A percentile compares a stretch with the other conserved stretches of the same genome.
These are phyloP conservation scores for Lordiphosa collinella DNA, from an alignment of 1,140 invertebrate genomes.

Conservation along the genomic window DNA sequence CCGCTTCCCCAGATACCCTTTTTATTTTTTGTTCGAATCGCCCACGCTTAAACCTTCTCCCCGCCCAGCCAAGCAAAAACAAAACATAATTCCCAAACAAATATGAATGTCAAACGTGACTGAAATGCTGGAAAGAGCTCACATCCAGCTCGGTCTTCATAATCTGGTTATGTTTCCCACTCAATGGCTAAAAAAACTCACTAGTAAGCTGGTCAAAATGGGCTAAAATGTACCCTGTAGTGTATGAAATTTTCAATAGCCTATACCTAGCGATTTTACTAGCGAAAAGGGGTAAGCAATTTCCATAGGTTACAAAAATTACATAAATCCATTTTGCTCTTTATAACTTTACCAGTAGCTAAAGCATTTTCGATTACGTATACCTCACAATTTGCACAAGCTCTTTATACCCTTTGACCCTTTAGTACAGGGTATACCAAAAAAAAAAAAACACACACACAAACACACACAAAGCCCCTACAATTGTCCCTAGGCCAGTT, in stretches of 20 bases:
- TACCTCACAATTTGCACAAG: too few relatives aligned
- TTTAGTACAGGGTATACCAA: slow-evolving; percentile 30
- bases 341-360: too few relatives aligned
- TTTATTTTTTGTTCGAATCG: not conserved
- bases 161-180: slow-evolving; percentile 11
- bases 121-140: slow-evolving; percentile 37
- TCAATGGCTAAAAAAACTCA: not conserved
- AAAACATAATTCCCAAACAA: slow-evolving; percentile 63
- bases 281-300: too few relatives aligned
- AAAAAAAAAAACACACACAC: slow-evolving; percentile 26
- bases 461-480: not conserved
- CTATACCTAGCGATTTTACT: too few relatives aligned
- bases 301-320: too few relatives aligned
- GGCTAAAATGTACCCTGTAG: not conserved
- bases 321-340: too few relatives aligned
- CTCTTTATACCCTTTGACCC: slow-evolving; percentile 2
- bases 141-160: too few relatives aligned
- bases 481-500: slow-evolving; percentile 2
- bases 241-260: too few relatives aligned
- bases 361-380: too few relatives aligned
- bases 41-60: slow-evolving; percentile 9
- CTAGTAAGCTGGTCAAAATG: not conserved
- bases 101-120: slow-evolving; percentile 74
- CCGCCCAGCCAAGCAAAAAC: slow-evolving; percentile 24
- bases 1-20: not conserved